Base-by-base conservation (phyloP, 2,888 invertebrate genomes). In the Brachynemurus nebulosus region DNA sequence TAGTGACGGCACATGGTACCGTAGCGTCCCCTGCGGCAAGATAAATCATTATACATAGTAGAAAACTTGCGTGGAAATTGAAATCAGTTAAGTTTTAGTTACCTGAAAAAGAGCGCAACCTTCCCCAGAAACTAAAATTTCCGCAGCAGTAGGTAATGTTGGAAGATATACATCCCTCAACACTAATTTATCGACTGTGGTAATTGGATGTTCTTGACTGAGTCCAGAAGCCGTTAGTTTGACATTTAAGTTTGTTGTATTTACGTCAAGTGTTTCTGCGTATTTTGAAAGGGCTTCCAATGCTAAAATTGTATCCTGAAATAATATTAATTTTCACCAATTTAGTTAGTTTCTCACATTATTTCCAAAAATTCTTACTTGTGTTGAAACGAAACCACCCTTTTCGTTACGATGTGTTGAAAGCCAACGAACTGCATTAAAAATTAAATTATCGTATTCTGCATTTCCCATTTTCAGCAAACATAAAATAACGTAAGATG, bases 351-450 rank as follows among this genome's bases (percentile, higher is more conserved):
- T 11, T 17, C 14, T 34, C 17, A 9, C 18, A 17, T 40, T 19
- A 30, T 19, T 14, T 11, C 44, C 19, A 39, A 40, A 30, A 9
- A 21, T 14, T 14, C 33, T 51, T 51, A 76, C 78, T 69, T 82
- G 86, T 0, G 86, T 85, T 1, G 85, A 78, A 0, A 75, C 62
- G 54, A 86, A 86, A 1, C 84, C 85, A 3, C 86, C 86, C 3
- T 72, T 64, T 3, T 74, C 64, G 46, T 76, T 74, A 34, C 80
- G 66, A 55, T 83, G 79, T 2, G 76, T 68, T 5, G 78, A 70
- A 39, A 89, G 66, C 86, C 86, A 88, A 44, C 78, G 72, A 0
- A 80, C 68, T 2, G 80, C 76, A 8, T 75, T 72, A 36, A 76
- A 61, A 2, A 74, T 73, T 39, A 69, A 65, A 0, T 70, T 62